These are phyloP conservation scores for Lucifuga dentata DNA, from an alignment of 2,113 vertebrate species.

Conservation along the genomic window DNA sequence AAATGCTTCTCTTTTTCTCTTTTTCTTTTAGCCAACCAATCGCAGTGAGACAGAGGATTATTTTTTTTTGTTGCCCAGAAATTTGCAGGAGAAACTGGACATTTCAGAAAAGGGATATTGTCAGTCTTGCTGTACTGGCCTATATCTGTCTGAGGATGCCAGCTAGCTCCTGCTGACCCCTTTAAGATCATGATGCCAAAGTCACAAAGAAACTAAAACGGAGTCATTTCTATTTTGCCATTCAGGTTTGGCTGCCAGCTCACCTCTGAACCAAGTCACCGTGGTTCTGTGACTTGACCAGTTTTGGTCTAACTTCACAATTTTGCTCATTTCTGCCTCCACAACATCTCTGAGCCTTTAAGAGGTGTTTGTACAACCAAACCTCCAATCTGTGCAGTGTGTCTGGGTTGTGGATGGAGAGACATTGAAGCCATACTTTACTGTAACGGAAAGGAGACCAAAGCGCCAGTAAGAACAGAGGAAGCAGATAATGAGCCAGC, in stretches of 20 bases:
- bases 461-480: slow-evolving; percentile 85
- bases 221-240: too few relatives aligned
- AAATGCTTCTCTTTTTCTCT: too few relatives aligned
- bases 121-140: background rate
- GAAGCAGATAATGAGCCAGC: slow-evolving; percentile 87
- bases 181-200: background rate
- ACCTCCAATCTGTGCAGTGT: slow-evolving; percentile 59
- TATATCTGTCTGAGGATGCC: background rate
- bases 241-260: too few relatives aligned
- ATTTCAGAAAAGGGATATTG: background rate
- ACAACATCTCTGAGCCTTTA: slow-evolving; percentile 17
- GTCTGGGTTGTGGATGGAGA: slow-evolving; percentile 46
- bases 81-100: background rate
- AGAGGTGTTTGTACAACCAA: slow-evolving; percentile 22
- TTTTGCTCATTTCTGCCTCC: slow-evolving; percentile 28
- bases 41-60: too few relatives aligned
- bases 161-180: background rate
- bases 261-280: slow-evolving; percentile 11
- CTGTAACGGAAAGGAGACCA: slow-evolving; percentile 70
- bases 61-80: background rate
- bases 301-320: background rate
- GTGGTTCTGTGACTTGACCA: slow-evolving; percentile 13
- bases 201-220: too few relatives aligned
- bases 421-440: slow-evolving; percentile 59
- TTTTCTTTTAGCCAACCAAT: too few relatives aligned